Evolutionary conservation across 2,888 invertebrate genomes (phyloP).

Genomic region (Quadriops clusia): DNA sequence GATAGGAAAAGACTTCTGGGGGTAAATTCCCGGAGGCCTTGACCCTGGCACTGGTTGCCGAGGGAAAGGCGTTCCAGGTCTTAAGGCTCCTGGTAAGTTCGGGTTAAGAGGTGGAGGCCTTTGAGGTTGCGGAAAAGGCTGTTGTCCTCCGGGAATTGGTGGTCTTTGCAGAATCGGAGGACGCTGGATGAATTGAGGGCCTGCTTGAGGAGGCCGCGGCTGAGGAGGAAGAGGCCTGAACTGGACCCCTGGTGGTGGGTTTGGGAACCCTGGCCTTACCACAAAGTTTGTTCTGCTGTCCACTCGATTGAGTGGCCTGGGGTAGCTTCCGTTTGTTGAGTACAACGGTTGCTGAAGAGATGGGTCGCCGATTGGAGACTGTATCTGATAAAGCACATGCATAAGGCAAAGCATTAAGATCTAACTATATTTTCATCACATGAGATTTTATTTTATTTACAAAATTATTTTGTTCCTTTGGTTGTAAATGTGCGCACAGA

Average conservation of each 20-base stretch:
- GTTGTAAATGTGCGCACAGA: too few relatives aligned
- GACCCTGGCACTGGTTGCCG: slow-evolving; percentile 20
- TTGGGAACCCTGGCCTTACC: slow-evolving; percentile 26
- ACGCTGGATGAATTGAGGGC: slow-evolving; percentile 25
- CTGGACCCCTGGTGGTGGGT: slow-evolving; percentile 22
- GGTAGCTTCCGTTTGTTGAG: slow-evolving; percentile 14
- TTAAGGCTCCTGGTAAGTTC: slow-evolving; percentile 10
- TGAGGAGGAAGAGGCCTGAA: slow-evolving; percentile 25
- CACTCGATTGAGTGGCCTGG: slow-evolving; percentile 33
- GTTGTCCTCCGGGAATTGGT: slow-evolving; percentile 12
- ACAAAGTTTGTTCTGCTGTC: slow-evolving; percentile 37
- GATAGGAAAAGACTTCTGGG: slow-evolving; percentile 39
- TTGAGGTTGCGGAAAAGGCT: slow-evolving; percentile 6
- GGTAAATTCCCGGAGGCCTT: slow-evolving; percentile 30
- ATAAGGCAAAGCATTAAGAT: too few relatives aligned
- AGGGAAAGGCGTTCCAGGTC: slow-evolving; percentile 18
- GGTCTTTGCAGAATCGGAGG: slow-evolving; percentile 21
- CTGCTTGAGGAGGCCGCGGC: slow-evolving; percentile 12
- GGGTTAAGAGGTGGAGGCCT: slow-evolving; percentile 16
- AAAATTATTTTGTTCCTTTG: too few relatives aligned
- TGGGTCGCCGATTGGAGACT: slow-evolving; percentile 15
- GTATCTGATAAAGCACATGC: too few relatives aligned
- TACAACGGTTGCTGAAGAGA: slow-evolving; percentile 14
- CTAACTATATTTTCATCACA: too few relatives aligned
- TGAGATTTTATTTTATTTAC: too few relatives aligned